Conservation (phyloP, 92 coral and sea anemone species). For the Metridium senile region DNA sequence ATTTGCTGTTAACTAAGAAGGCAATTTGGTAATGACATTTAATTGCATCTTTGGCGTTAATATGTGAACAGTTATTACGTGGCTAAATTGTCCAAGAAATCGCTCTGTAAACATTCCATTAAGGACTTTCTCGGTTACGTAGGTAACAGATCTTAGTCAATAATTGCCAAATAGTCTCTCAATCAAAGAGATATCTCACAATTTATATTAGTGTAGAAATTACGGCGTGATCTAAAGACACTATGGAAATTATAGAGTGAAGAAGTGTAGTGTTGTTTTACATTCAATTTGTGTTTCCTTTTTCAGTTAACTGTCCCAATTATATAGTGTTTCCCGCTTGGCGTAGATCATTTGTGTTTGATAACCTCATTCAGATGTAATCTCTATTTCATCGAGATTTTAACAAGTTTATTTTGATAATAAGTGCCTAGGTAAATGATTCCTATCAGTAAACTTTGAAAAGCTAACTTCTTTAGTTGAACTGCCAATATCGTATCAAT, state of each 20-base stretch:
- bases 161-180: not conserved
- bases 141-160: not conserved
- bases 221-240: not conserved
- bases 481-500: too few species aligned
- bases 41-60: constrained; percentile 15
- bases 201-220: not conserved
- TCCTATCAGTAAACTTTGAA: too few species aligned
- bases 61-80: not conserved
- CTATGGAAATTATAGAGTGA: too few species aligned
- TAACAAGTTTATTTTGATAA: not conserved
- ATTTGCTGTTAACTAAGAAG: constrained; percentile 16
- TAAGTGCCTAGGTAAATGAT: too few species aligned
- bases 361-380: not conserved
- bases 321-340: too few species aligned
- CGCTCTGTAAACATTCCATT: constrained; percentile 11
- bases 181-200: not conserved
- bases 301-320: not conserved
- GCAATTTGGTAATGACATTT: constrained; percentile 30
- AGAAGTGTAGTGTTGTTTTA: not conserved
- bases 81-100: not conserved
- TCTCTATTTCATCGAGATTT: not conserved
- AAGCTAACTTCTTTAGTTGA: too few species aligned
- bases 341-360: not conserved
- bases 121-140: constrained; percentile 8
- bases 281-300: not conserved